phyloP scores from a whole-genome alignment of 2,113 vertebrate species.

The Zosterops pallidus region DNA sequence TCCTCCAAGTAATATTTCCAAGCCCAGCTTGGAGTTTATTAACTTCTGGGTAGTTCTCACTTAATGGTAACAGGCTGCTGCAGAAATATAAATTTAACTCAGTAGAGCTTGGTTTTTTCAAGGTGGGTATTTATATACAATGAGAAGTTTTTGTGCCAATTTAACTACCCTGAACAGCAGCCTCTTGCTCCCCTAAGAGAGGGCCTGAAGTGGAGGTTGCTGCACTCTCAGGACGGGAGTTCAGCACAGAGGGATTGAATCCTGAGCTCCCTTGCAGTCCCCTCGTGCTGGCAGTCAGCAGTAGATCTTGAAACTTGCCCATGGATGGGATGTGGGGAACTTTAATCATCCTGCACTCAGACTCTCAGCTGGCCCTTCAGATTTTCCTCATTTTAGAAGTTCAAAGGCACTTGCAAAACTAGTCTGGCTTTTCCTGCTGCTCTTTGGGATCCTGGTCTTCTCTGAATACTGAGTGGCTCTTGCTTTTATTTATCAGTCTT shows the following conservation, averaged over 20 bases:
- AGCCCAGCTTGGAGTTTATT: background rate
- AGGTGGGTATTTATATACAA: too few species aligned
- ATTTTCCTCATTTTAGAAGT: background rate
- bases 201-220: background rate
- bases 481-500: background rate
- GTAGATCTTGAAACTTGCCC: background rate
- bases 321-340: background rate
- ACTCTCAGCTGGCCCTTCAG: background rate
- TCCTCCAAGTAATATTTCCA: background rate
- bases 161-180: background rate
- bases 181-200: background rate
- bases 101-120: background rate
- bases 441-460: background rate
- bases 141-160: background rate
- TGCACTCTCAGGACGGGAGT: background rate
- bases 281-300: background rate
- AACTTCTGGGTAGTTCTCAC: background rate
- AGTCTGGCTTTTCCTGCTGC: background rate
- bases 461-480: background rate
- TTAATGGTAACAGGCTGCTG: background rate
- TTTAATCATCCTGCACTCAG: background rate
- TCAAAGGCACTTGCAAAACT: background rate
- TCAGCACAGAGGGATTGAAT: background rate
- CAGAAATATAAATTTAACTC: background rate
- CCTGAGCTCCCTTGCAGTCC: background rate